phyloP scores from a whole-genome alignment of 2,888 invertebrate species.

The Eilema depressum region DNA sequence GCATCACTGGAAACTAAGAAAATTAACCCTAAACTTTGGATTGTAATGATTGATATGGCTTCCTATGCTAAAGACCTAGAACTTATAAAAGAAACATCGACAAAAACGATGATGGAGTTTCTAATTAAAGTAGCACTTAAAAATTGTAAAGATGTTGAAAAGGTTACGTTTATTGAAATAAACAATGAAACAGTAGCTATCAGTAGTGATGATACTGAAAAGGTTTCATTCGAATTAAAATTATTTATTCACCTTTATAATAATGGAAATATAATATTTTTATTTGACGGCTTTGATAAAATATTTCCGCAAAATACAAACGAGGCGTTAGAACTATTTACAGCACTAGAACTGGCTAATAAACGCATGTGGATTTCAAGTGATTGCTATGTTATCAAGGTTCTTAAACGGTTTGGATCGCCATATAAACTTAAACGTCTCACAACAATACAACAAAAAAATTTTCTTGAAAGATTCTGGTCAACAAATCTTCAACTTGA shows the following conservation, averaged over 20 bases:
- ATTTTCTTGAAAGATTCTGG: constrained; percentile 54
- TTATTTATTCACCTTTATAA: constrained; percentile 58
- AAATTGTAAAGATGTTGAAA: constrained; percentile 32
- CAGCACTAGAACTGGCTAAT: constrained; percentile 39
- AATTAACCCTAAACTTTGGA: constrained; percentile 51
- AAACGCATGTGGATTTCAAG: constrained; percentile 60
- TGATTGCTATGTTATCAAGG: constrained; percentile 48
- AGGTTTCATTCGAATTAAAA: constrained; percentile 51
- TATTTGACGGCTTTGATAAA: constrained; percentile 62
- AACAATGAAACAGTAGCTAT: constrained; percentile 35
- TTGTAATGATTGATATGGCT: constrained; percentile 54
- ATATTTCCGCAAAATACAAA: constrained; percentile 54
- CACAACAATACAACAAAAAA: constrained; percentile 43
- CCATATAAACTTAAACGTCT: constrained; percentile 51
- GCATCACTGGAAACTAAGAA: constrained; percentile 55
- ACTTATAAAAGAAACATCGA: constrained; percentile 43
- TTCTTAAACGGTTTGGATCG: constrained; percentile 49
- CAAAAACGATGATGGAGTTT: constrained; percentile 43
- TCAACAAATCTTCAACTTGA: constrained; percentile 56
- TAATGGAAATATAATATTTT: constrained; percentile 48
- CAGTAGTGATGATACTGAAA: constrained; percentile 22
- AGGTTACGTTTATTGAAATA: constrained; percentile 34
- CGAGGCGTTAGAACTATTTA: constrained; percentile 53
- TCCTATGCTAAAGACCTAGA: constrained; percentile 49
- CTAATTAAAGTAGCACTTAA: constrained; percentile 53